Evolutionary conservation across 2,797 vertebrate species (phyloP).

Genomic region (Podarcis siculus): DNA sequence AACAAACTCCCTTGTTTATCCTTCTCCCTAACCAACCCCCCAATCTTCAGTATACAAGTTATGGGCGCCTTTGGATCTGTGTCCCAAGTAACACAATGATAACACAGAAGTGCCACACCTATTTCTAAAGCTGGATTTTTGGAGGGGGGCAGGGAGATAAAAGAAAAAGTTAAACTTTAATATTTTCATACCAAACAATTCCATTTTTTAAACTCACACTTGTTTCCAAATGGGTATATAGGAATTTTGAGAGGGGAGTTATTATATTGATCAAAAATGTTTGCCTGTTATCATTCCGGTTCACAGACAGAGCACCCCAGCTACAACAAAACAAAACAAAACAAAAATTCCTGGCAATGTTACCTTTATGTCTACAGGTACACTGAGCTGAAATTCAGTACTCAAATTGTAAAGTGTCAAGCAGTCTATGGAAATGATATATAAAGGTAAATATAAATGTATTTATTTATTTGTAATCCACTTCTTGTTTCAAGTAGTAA

Average conservation of each 20-base stretch:
- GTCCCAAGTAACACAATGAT: neutral
- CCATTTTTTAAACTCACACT: neutral
- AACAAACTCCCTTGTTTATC: neutral
- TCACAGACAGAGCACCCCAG: accelerated
- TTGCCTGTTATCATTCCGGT: neutral
- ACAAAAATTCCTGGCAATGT: accelerated
- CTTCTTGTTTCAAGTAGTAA: neutral
- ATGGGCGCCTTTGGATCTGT: neutral
- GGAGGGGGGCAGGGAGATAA: neutral
- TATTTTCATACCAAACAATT: neutral
- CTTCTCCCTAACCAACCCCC: too few relatives aligned
- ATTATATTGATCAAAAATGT: accelerated
- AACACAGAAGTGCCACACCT: neutral
- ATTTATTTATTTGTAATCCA: neutral
- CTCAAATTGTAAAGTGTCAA: neutral
- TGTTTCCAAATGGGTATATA: neutral
- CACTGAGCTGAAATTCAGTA: neutral
- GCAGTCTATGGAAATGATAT: neutral
- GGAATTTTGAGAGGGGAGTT: accelerated
- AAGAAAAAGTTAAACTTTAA: too few relatives aligned
- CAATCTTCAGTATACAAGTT: neutral
- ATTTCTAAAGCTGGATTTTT: neutral
- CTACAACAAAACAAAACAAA: neutral
- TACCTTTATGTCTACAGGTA: neutral
- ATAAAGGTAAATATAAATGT: too few relatives aligned